Percentiles rank a stretch among this genome's conserved stretches.
These are phyloP conservation scores for Frankliniella intonsa DNA, from an alignment of 2,888 invertebrate species.

Conservation along the genomic window DNA sequence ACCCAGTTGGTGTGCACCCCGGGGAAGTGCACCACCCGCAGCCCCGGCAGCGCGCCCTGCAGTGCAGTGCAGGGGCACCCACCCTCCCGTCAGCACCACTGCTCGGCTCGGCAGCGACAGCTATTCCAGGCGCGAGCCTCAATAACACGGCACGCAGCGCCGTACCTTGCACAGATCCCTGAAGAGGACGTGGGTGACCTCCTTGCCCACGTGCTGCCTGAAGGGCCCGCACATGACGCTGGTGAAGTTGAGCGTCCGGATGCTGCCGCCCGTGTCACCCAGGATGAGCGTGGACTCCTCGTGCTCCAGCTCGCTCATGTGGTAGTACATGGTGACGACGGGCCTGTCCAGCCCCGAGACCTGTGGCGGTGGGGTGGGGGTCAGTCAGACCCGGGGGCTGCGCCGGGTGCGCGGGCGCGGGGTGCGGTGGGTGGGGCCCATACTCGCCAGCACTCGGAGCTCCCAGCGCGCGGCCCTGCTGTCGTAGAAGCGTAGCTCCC, in stretches of 20 bases:
- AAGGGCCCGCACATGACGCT: slow-evolving; percentile 63
- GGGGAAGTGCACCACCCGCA: slow-evolving; percentile 54
- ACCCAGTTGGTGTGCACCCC: slow-evolving; percentile 64
- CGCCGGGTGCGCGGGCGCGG: background rate
- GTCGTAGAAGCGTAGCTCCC: slow-evolving; percentile 77
- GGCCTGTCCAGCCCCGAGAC: slow-evolving; percentile 35
- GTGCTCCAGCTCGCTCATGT: slow-evolving; percentile 54
- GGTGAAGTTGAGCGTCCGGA: slow-evolving; percentile 60
- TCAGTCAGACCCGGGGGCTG: background rate
- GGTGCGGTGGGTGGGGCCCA: background rate
- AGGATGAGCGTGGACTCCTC: slow-evolving; percentile 61
- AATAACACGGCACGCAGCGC: background rate
- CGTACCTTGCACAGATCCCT: slow-evolving; percentile 52
- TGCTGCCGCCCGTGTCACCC: slow-evolving; percentile 70
- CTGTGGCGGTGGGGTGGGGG: background rate
- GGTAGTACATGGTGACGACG: slow-evolving; percentile 51
- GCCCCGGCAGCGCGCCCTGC: slow-evolving; percentile 50
- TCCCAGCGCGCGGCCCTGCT: slow-evolving; percentile 68
- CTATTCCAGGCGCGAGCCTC: too few species aligned
- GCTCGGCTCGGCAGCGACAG: too few species aligned
- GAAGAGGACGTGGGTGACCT: slow-evolving; percentile 57
- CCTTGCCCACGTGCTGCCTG: slow-evolving; percentile 60
- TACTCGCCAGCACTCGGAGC: slow-evolving; percentile 56
- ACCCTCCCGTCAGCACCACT: too few species aligned
- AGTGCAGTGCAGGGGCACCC: too few species aligned